Percentiles rank a stretch among this genome's conserved stretches.
These are phyloP conservation scores for Leptobrachium leishanense DNA, from an alignment of 2,113 vertebrate species.

Conservation along the genomic window DNA sequence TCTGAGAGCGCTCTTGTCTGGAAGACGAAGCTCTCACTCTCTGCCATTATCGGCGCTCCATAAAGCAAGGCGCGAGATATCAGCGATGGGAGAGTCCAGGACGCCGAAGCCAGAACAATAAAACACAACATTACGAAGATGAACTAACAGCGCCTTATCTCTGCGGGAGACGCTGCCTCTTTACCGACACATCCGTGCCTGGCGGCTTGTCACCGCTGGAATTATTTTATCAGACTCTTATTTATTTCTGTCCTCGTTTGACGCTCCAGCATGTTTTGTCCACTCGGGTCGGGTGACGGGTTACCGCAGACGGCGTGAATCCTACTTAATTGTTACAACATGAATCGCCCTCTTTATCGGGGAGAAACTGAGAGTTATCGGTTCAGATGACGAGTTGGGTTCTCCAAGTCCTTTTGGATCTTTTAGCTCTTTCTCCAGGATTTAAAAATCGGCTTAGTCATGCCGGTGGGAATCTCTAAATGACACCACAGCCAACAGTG, in stretches of 20 bases:
- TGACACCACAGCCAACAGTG: no score
- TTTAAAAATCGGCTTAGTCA: no score
- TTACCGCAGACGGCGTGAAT: no score
- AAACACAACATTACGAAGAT: conserved; percentile 36
- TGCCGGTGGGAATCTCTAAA: no score
- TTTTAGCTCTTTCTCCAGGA: no score
- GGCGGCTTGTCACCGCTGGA: conserved; percentile 12
- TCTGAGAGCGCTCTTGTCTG: not conserved
- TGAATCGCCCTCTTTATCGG: conserved; percentile 18
- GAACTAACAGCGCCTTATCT: conserved; percentile 36
- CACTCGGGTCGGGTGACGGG: conserved; percentile 30
- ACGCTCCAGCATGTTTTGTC: conserved; percentile 23
- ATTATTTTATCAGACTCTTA: conserved; percentile 20
- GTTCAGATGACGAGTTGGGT: conserved; percentile 36
- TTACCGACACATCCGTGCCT: conserved; percentile 7
- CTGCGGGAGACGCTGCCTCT: not conserved
- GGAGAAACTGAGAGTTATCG: conserved; percentile 21
- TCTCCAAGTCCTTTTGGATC: no score
- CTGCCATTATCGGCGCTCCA: conserved; percentile 15
- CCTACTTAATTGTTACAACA: conserved; percentile 15
- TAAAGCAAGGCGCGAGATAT: conserved; percentile 25
- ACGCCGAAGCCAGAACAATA: not conserved
- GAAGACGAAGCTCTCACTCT: conserved; percentile 17
- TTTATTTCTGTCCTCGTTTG: conserved; percentile 12
- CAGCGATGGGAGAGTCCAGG: not conserved